Evolutionary conservation across 2,113 vertebrate species (phyloP).

Genomic region (Mus spicilegus): DNA sequence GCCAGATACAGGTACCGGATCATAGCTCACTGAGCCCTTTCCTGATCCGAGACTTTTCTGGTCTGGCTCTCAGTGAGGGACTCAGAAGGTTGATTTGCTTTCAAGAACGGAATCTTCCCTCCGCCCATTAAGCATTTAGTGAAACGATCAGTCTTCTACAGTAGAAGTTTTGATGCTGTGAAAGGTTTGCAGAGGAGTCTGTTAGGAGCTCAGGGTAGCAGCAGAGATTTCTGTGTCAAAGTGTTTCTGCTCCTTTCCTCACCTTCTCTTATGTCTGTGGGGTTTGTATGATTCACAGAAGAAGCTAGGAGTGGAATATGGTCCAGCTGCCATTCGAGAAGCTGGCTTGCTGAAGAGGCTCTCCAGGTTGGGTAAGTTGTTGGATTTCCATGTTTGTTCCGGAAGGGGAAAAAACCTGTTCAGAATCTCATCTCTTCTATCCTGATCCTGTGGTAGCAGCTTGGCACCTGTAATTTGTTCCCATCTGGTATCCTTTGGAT

Average conservation of each 20-base stretch:
- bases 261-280: not conserved
- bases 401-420: not conserved
- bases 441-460: not conserved
- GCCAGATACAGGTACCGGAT: not conserved
- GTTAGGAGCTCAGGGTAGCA: not conserved
- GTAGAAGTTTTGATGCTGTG: not conserved
- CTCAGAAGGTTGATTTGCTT: not conserved
- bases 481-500: not conserved
- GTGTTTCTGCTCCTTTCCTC: not conserved
- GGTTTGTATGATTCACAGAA: conserved; percentile 87
- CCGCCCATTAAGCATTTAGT: not conserved
- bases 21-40: not conserved
- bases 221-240: not conserved
- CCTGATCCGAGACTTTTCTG: not conserved
- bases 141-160: not conserved
- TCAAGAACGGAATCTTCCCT: not conserved
- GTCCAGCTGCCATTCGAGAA: conserved; percentile 92
- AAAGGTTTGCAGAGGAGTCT: conserved; percentile 36
- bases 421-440: not conserved
- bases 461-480: not conserved
- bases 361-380: conserved; percentile 89
- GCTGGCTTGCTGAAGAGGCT: conserved; percentile 94
- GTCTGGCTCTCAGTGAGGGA: not conserved
- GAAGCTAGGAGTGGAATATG: conserved; percentile 93
- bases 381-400: not conserved